Base-by-base conservation (phyloP, 1,140 invertebrate species). In the Pararge aegeria region DNA sequence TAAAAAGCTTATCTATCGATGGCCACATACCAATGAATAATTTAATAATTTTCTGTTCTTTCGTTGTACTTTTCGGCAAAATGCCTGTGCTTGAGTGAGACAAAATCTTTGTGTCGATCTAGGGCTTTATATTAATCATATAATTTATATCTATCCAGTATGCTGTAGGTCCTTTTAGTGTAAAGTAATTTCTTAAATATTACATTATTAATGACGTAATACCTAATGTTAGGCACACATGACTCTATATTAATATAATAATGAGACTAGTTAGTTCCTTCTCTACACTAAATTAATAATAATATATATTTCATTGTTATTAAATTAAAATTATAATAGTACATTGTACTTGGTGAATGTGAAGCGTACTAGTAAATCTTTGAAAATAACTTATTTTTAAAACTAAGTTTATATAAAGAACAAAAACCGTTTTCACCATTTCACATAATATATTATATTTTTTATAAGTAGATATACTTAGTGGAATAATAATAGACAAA, bases 191-290 rank as follows among this genome's bases (percentile, higher is more conserved):
- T 18, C 18, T 16, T 16, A n/a, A n/a, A n/a, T n/a, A 48, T 21
- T 48, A 27, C 12, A 27, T 49, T 24, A 49, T 20, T 27, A 51
- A 52, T 52, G 38, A 52, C 42, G 30, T 46, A 46, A 44, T 34
- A n/a, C n/a, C n/a, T 61, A 62, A 68, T 56, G 80, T 87, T 86
- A 89, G 84, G 84, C 86, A 87, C 83, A 74, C 80, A 69, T 71
- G 70, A 79, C 80, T 74, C 78, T 84, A 84, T 78, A 82, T 87
- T 86, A 82, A 82, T 75, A 75, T 78, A 78, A 83, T 80, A 64
- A 83, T 89, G 84, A 89, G 87, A 89, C 87, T 89, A 87, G 87
- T 89, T 89, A 89, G 86, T 89, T 89, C 63, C 57, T 76, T 79
- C 70, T 67, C 70, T 86, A 85, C 61, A 5, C 78, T 87, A 84